Evolutionary conservation across 92 coral and sea anemone species (phyloP), one percentile per base, ranked within the genome.

Genomic region (Nematostella vectensis): DNA sequence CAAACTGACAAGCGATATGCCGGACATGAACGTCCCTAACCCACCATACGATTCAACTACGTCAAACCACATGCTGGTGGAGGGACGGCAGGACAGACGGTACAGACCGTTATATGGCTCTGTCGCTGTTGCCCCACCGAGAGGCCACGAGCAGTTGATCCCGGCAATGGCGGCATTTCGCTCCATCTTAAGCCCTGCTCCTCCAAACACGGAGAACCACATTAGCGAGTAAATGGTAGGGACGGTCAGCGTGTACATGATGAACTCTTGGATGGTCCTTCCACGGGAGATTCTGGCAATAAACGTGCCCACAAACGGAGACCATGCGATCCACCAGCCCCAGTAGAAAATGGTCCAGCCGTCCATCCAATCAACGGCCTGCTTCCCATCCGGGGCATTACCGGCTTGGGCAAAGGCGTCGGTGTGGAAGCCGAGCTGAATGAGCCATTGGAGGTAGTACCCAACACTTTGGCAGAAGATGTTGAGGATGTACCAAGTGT

Each of bases 261-360:
- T 87, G 54, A 87, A 83, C 73, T 82, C 77, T 54, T 57, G 71
- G 61, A 88, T 78, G 62, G 96, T 88, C 28, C 96, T 87, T 48
- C 96, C 96, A 38, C 76, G 71, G 57, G 96, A 88, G 42, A 88
- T 85, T 54, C 71, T 88, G 52, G 96, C 96, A 13, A 88, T 78
- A 61, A 88, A 88, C 70, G 72, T 88, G n/a, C 96, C 96, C n/a
- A 88, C 96, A 63, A 88, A 83, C 25, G 96, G 94, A 2, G 93
- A 76, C 96, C 96, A 87, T 18, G 96, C 88, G 31, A 87, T 82
- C 96, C 96, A 87, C 96, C 96, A 87, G 4, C 96, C 96, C 96
- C 89, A 87, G 86, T 87, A 87, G 76, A 87, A 87, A 47, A 87
- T 77, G 31, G 96, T 87, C 96, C 96, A 87, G 63, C 36, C 75